Evolutionary conservation across 2,888 invertebrate species (phyloP).

Genomic region (Anthrax anthrax): DNA sequence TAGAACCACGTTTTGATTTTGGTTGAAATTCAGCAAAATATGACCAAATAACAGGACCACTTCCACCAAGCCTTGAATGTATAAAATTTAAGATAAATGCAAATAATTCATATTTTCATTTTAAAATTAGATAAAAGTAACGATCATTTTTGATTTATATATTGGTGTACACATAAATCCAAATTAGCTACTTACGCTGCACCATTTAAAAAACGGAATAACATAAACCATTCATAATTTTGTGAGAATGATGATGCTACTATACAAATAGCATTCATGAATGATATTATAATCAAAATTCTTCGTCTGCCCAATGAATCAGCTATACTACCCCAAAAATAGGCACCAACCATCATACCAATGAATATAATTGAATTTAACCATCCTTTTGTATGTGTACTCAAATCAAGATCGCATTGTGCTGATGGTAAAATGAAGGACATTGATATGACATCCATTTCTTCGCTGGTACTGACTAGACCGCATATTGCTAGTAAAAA

Average conservation of each 20-base stretch:
- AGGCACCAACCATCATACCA: conserved; percentile 91
- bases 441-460: conserved; percentile 92
- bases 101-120: too few species aligned
- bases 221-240: conserved; percentile 74
- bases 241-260: conserved; percentile 84
- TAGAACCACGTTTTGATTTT: conserved; percentile 75
- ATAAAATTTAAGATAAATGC: too few species aligned
- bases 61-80: conserved; percentile 29
- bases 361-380: conserved; percentile 69
- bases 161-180: neutral
- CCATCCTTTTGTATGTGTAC: conserved; percentile 70
- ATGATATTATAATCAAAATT: conserved; percentile 75
- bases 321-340: conserved; percentile 83
- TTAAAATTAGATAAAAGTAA: too few species aligned
- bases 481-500: conserved; percentile 81
- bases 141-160: too few species aligned
- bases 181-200: conserved; percentile 63
- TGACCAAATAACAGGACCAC: conserved; percentile 82
- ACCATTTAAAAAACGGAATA: conserved; percentile 82
- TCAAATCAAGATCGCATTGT: conserved; percentile 78
- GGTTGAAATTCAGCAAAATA: conserved; percentile 93
- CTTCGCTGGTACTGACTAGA: conserved; percentile 87
- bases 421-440: conserved; percentile 88
- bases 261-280: conserved; percentile 80
- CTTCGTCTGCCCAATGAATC: conserved; percentile 78